Percentiles rank a stretch among this genome's conserved stretches.
These are phyloP conservation scores for Brienomyrus longianalis DNA, from an alignment of 2,113 vertebrate species.

Conservation along the genomic window DNA sequence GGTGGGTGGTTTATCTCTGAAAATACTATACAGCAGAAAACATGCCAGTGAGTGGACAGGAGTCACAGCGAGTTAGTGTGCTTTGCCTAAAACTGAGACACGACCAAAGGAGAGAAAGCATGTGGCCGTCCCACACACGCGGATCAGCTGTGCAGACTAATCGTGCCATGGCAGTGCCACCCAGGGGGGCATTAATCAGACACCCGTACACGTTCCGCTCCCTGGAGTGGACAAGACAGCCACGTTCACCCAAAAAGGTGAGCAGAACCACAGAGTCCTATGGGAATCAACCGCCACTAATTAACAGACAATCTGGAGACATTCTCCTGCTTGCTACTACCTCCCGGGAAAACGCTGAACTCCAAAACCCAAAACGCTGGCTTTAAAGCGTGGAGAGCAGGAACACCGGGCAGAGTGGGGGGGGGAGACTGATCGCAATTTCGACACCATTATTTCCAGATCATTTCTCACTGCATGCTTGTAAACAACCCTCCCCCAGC, in stretches of 20 bases:
- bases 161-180: background rate
- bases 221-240: background rate
- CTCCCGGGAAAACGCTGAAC: background rate
- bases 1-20: background rate
- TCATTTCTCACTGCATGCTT: background rate
- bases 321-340: background rate
- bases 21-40: background rate
- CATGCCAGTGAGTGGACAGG: background rate
- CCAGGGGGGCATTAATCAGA: background rate
- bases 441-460: constrained; percentile 6
- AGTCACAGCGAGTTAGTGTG: background rate
- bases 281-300: background rate
- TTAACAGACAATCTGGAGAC: background rate
- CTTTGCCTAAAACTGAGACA: background rate
- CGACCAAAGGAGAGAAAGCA: background rate
- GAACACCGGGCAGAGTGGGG: background rate
- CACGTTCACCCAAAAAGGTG: background rate
- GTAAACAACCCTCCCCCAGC: background rate
- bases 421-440: background rate
- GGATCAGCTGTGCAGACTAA: background rate
- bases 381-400: background rate
- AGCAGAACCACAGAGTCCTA: background rate
- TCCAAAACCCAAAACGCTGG: background rate
- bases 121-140: background rate
- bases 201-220: background rate